phyloP scores from a whole-genome alignment of 2,888 invertebrate species.

The Brachycybe producta region DNA sequence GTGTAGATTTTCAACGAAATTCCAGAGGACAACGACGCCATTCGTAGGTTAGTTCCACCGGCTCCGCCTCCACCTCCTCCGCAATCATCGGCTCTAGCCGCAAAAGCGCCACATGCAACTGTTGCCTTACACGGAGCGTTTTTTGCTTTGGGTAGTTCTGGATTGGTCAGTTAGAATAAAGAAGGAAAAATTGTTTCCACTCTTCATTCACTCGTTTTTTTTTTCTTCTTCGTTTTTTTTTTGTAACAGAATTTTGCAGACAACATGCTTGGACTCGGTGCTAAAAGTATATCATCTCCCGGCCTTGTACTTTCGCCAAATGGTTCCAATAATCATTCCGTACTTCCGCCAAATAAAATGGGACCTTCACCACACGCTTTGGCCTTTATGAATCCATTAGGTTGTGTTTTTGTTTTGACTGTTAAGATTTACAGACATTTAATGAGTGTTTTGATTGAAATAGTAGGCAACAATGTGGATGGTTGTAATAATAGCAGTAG shows the following conservation, averaged over 20 bases:
- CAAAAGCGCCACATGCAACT: conserved; percentile 4
- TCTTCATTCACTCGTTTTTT: background rate
- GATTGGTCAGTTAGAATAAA: conserved; percentile 7
- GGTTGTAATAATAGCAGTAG: conserved; percentile 43
- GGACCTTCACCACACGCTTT: background rate
- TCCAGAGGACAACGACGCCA: conserved; percentile 15
- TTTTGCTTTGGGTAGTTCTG: background rate
- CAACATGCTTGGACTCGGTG: conserved; percentile 8
- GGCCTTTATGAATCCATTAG: conserved; percentile 6
- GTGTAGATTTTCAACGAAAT: conserved; percentile 39
- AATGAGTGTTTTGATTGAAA: too few species aligned
- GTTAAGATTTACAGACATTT: too few species aligned
- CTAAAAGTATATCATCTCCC: conserved; percentile 8
- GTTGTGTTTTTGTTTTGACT: too few species aligned
- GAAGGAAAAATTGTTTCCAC: too few species aligned
- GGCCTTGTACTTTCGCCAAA: conserved; percentile 4
- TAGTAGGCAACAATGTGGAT: conserved; percentile 11
- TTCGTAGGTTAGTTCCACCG: conserved; percentile 11
- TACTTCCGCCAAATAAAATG: background rate
- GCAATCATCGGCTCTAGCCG: conserved; percentile 5
- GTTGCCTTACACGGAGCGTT: conserved; percentile 11
- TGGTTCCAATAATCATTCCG: too few species aligned
- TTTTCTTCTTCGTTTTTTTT: background rate
- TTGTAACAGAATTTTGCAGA: conserved; percentile 6
- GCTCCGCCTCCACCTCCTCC: conserved; percentile 10